Evolutionary conservation across 1,140 invertebrate genomes (phyloP).

Genomic region (Lutraria rhynchaena): DNA sequence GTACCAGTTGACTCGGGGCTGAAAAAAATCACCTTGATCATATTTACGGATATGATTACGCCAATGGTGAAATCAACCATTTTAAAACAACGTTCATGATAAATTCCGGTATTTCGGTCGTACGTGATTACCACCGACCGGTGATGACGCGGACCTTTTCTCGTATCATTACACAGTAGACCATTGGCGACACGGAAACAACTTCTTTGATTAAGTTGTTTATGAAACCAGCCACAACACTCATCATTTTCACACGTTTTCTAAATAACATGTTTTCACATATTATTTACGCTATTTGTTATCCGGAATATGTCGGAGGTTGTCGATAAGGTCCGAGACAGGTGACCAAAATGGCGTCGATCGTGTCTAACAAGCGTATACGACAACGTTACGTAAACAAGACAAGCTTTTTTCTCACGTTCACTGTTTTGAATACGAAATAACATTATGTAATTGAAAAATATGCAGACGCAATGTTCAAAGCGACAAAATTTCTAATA

Average conservation of each 20-base stretch:
- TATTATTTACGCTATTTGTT: slow-evolving; percentile 41
- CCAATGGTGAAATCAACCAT: too few species aligned
- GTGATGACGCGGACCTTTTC: too few species aligned
- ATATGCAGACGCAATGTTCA: too few species aligned
- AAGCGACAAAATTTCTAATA: too few species aligned
- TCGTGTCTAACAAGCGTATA: not conserved
- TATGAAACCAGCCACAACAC: slow-evolving; percentile 43
- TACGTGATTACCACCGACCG: too few species aligned
- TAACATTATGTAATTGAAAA: too few species aligned
- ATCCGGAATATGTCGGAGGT: slow-evolving; percentile 39
- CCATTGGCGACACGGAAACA: slow-evolving; percentile 52
- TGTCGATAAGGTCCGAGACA: slow-evolving; percentile 43
- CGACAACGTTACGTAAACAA: slow-evolving; percentile 3
- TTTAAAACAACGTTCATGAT: too few species aligned
- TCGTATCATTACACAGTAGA: slow-evolving; percentile 21
- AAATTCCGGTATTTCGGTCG: too few species aligned
- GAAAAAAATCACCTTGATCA: too few species aligned
- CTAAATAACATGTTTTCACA: slow-evolving; percentile 6
- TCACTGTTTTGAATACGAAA: too few species aligned
- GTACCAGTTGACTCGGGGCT: too few species aligned
- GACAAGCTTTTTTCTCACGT: slow-evolving; percentile 25
- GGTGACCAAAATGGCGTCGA: slow-evolving; percentile 12
- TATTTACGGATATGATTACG: too few species aligned
- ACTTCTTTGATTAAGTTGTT: slow-evolving; percentile 14
- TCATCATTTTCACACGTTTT: slow-evolving; percentile 47